phyloP scores from a whole-genome alignment of 1,140 invertebrate genomes.

The Drosophila sechellia region DNA sequence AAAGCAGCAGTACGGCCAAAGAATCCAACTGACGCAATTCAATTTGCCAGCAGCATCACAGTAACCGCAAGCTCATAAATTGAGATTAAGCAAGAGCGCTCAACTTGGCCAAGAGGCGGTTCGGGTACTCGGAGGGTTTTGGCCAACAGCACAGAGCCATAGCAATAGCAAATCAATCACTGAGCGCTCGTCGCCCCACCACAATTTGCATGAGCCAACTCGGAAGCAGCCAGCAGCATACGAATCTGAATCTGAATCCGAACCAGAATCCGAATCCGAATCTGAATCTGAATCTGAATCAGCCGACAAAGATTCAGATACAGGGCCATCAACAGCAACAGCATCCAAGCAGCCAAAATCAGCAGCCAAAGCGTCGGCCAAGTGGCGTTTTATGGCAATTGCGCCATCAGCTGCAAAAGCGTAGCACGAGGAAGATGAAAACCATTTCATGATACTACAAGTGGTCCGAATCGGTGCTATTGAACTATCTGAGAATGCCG shows the following conservation, averaged over 20 bases:
- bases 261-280: background rate
- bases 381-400: slow-evolving; percentile 81
- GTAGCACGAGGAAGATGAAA: slow-evolving; percentile 84
- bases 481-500: slow-evolving; percentile 88
- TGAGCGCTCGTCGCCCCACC: slow-evolving; percentile 59
- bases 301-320: slow-evolving; percentile 22
- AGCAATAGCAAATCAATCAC: slow-evolving; percentile 77
- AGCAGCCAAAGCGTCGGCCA: slow-evolving; percentile 52
- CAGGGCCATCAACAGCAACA: slow-evolving; percentile 17
- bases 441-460: slow-evolving; percentile 85
- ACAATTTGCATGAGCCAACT: slow-evolving; percentile 78
- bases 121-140: slow-evolving; percentile 1
- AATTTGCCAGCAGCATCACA: slow-evolving; percentile 64
- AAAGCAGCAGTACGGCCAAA: slow-evolving; percentile 41
- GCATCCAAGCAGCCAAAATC: slow-evolving; percentile 12
- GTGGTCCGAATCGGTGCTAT: slow-evolving; percentile 85
- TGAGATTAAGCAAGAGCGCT: slow-evolving; percentile 71
- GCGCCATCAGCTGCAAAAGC: slow-evolving; percentile 79
- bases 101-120: slow-evolving; percentile 3
- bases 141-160: slow-evolving; percentile 55
- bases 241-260: background rate
- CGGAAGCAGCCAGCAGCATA: slow-evolving; percentile 29
- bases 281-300: slow-evolving; percentile 1
- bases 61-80: slow-evolving; percentile 75
- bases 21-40: slow-evolving; percentile 76